Percentiles rank a stretch among this genome's conserved stretches.
These are phyloP conservation scores for Meghimatium bilineatum DNA, from an alignment of 2,888 invertebrate genomes.

Conservation along the genomic window DNA sequence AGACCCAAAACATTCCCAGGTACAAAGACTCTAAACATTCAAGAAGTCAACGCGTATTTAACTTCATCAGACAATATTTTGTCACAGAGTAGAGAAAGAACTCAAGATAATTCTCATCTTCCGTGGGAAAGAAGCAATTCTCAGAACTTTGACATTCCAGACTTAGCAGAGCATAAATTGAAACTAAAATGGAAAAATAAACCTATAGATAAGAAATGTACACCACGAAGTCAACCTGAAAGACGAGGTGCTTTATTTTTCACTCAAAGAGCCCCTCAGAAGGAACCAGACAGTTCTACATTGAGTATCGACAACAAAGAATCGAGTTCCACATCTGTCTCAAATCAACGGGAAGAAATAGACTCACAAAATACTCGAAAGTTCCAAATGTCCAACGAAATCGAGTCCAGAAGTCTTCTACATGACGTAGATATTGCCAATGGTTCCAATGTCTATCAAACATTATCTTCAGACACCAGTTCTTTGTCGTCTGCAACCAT, in stretches of 20 bases:
- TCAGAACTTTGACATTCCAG: conserved; percentile 30
- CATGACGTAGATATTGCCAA: neutral
- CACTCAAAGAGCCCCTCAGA: conserved; percentile 35
- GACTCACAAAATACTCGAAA: neutral
- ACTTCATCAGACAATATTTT: neutral
- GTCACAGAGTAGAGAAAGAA: neutral
- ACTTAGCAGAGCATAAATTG: neutral
- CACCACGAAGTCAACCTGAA: conserved; percentile 19
- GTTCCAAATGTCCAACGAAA: neutral
- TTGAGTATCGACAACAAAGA: neutral
- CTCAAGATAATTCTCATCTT: neutral
- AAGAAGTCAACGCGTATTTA: neutral
- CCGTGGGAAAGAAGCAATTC: conserved; percentile 22
- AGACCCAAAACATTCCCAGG: conserved; percentile 10
- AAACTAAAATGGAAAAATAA: conserved; percentile 11
- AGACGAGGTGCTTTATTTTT: conserved; percentile 42
- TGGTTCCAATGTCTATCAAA: neutral
- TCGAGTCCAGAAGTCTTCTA: neutral
- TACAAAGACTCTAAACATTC: neutral
- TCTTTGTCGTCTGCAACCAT: neutral
- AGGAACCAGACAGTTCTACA: conserved; percentile 27
- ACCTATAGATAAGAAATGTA: neutral
- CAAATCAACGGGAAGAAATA: neutral
- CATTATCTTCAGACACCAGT: neutral
- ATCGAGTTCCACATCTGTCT: neutral